Base-by-base conservation (phyloP, 1,140 invertebrate genomes). In the Mya arenaria region DNA sequence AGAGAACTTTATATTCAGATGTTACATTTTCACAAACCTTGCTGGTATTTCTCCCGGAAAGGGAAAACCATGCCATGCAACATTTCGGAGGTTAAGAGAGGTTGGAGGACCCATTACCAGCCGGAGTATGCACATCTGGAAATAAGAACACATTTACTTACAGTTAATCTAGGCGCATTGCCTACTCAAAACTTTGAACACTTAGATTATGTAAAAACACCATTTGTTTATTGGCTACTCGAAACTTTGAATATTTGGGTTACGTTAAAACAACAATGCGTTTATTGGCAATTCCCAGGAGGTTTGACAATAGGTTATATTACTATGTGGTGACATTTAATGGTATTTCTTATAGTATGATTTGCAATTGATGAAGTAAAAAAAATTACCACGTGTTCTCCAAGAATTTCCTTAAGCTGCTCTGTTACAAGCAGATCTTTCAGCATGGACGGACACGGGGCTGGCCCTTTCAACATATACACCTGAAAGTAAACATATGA, bases 61-160 rank as follows among this genome's bases (percentile, higher is more conserved):
- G 34, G 89, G 81, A 83, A 93, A 93, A 52, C 92, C 92, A 88
- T 93, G 92, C 92, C 92, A 93, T 4, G 87, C 75, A 55, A 93
- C 68, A 86, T 93, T 93, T n/a, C 92, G 85, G 13, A 93, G 63
- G 69, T 93, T 93, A 23, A 93, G 71, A 17, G 92, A 92, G 19
- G 85, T 86, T 19, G 92, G 92, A 32, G 90, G 90, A 23, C 92
- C 92, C 58, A 93, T 88, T 32, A 93, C 41, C 34, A 90, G 58
- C 44, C 86, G 82, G 30, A 90, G 63, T 2, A 88, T 37, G 28
- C 86, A 72, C 28, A 90, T 69, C 90, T 90, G 62, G 56, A 84
- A 60, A 13, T 28, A 55, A 23, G 58, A 74, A 13, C 63, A 60
- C 3, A 44, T 19, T 17, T 13, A 8, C 28, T 60, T 60, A 17